Evolutionary conservation across 2,888 invertebrate genomes (phyloP), one percentile per base, ranked within the genome.

Genomic region (Leucophenga montana): DNA sequence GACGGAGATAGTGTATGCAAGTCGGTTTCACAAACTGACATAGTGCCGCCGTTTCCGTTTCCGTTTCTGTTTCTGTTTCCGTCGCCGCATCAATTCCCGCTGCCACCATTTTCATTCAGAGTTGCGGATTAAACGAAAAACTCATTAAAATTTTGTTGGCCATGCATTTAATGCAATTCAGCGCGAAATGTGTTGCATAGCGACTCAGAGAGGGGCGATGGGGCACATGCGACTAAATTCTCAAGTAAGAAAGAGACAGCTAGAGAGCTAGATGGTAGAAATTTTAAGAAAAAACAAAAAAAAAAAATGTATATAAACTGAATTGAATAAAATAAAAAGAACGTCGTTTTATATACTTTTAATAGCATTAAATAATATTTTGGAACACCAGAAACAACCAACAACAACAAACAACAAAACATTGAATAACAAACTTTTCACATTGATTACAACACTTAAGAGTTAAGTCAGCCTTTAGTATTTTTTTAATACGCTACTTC

Each of bases 141-240:
- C 85, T 84, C 84, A 84, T 84, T 84, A 84, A 85, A 84, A 83
- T 82, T 82, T 81, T 82, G 83, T 81, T 80, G 78, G 83, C 73
- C 84, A 78, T 81, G 78, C 78, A 83, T 82, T 84, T 80, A 83
- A 81, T 79, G 79, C 83, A 81, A 80, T 80, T 82, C 77, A 77
- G 79, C 82, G 83, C 75, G 65, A 53, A 54, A 50, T 13, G 16
- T 56, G 56, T 56, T 20, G 27, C 39, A 39, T 13, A 13, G 44
- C 65, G 27, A 18, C 18, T n/a, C n/a, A 44, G 66, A 53, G n/a
- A 66, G 18, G 39, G n/a, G 66, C 18, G 13, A 64, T 14, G 18
- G 1, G 44, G 3, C 13, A 18, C 44, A n/a, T 39, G 18, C n/a
- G n/a, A n/a, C n/a, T n/a, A n/a, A n/a, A n/a, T n/a, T n/a, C n/a